Base-by-base conservation (phyloP, 2,113 vertebrate genomes). In the Plectropomus leopardus region DNA sequence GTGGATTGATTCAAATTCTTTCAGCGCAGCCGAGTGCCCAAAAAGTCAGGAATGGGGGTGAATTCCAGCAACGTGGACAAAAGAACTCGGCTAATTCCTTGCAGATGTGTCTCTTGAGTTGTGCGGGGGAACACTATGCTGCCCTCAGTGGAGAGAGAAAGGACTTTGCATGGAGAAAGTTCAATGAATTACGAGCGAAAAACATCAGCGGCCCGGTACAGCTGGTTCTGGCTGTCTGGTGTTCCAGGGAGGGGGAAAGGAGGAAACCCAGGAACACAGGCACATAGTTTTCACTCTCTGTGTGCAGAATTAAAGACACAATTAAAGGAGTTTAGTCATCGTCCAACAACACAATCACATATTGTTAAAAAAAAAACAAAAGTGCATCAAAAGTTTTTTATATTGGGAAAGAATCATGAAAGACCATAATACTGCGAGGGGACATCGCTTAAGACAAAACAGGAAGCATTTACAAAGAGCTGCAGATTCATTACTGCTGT, bases 1-100 rank as follows among this genome's bases (percentile, higher is more conserved):
- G 24, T 55, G 64, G 55, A 83, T 75, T 69, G 63, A 67, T 84
- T 88, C 50, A 76, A 76, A 88, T 83, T 83, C 84, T 74, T 84
- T 68, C n/a, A 55, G 64, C 57, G 72, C 45, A 40, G 15, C 55
- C 11, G 6, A 54, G 50, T 73, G 85, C 67, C 73, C 70, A 47
- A 61, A 76, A 76, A 71, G 58, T 89, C 79, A 88, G 77, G 69
- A 85, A 81, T 72, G 1, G 51, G 51, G 59, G 47, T 84, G 79
- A 86, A 91, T 90, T 92, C 92, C 92, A 92, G 90, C 87, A 59
- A 95, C 90, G 89, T 94, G 93, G 93, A 91, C 84, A 81, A 81
- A 93, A 90, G 89, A 93, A 91, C 53, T 89, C n/a, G 82, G 82
- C 84, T 95, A 94, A 95, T 94, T 87, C 60, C 66, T 94, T 92